Base-by-base conservation (phyloP, 2,113 vertebrate species). In the Odocoileus virginianus region DNA sequence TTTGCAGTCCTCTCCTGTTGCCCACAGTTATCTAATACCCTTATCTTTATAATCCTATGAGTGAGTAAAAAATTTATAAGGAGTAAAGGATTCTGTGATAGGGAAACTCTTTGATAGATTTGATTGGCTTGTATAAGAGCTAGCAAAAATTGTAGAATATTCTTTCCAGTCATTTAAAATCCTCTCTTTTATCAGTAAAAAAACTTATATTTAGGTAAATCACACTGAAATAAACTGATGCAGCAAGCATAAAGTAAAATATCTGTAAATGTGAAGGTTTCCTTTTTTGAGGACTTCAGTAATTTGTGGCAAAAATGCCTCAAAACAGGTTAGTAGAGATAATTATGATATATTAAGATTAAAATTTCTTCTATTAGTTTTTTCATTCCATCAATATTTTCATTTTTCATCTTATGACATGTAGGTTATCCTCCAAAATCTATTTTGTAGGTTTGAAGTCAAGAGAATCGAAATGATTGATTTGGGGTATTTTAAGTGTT, bases 1-100 rank as follows among this genome's bases (percentile, higher is more conserved):
- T 91, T 57, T 89, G 17, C 15, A 86, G 6, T 95, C 93, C 10
- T 96, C 4, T 95, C 19, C n/a, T 71, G 17, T 71, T 95, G 23
- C 57, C 16, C 28, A 61, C 27, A 91, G 3, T 71, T 88, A 86
- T 82, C 27, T 28, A 54, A 3, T 61, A 47, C 4, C 43, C 45
- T 94, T 95, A 89, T 82, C 79, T 95, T 93, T 96, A 94, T 93
- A 87, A 55, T 84, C 47, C 10, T 95, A 27, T 81, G 52, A 93
- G 6, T 85, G 9, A 81, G 25, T 92, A 9, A 89, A 87, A 87
- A 55, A n/a, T 23, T 28, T 95, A 15, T 71, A n/a, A 84, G 40
- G 91, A 96, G 21, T 91, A 57, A 92, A 96, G 8, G 1, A 87
- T 95, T 97, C 33, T 92, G 9, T 97, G 40, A 40, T 92, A 94